Evolutionary conservation across 2,797 vertebrate species (phyloP), one percentile per base, ranked within the genome.

Genomic region (Meda fulgida): DNA sequence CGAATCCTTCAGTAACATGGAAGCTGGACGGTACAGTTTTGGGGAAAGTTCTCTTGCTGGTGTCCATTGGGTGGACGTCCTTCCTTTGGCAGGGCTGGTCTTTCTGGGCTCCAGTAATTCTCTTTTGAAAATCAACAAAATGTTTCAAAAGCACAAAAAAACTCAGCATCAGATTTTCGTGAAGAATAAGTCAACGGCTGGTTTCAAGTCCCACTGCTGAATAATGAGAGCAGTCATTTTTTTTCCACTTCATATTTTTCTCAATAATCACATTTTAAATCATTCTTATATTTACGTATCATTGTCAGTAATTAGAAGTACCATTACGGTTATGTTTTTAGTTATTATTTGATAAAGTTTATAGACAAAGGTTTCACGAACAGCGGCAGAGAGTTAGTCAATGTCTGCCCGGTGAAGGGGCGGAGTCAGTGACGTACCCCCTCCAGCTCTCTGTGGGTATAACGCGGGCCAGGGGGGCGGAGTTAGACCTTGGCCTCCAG

Each of bases 401-500:
- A 83, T 86, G 84, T 90, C 90, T 89, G 88, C 89, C 90, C 73
- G 63, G 85, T 66, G 89, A 85, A 66, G 67, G 69, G 86, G 85
- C 21, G 72, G 75, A 89, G 88, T 92, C 87, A 90, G 83, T 48
- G 73, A 80, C 87, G 76, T 89, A 84, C 83, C 80, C 78, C 89
- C 89, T 81, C 76, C 88, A 73, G 81, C 81, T 86, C 88, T 92
- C 87, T 86, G 80, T 43, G 72, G 72, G 53, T 80, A 13, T 76
- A 40, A 51, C 76, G 11, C 2, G 43, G 69, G 65, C 71, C 29
- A 5, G 43, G 38, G 89, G 91, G 92, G 89, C 90, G 90, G 63
- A 75, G 73, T 99, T 97, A 99, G 93, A 99, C 98, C 96, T 99
- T 99, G 94, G 98, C 98, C 94, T 99, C 98, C 93, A 99, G 96